A percentile compares a stretch with the other conserved stretches of the same genome.
phyloP scores from a whole-genome alignment of 1,140 invertebrate species.

The Maconellicoccus hirsutus region DNA sequence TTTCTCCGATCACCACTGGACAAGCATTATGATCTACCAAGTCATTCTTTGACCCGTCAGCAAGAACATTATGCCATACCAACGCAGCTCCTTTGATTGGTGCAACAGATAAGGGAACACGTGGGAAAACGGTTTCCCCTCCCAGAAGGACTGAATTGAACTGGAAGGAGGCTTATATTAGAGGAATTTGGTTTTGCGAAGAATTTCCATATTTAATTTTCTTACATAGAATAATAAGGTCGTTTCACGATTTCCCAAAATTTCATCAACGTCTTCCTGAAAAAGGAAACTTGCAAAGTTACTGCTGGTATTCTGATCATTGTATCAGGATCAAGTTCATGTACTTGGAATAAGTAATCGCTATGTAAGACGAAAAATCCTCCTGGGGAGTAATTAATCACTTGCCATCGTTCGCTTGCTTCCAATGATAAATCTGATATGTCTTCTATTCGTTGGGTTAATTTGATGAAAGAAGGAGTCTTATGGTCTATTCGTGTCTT shows the following conservation, averaged over 20 bases:
- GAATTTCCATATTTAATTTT: not conserved
- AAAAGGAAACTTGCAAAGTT: too few relatives aligned
- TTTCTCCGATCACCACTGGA: constrained; percentile 87
- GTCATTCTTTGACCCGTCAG: constrained; percentile 82
- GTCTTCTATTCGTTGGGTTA: too few relatives aligned
- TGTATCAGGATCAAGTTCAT: too few relatives aligned
- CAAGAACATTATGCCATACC: constrained; percentile 90
- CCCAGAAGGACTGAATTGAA: constrained; percentile 92
- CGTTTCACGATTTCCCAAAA: constrained; percentile 66
- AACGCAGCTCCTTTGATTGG: constrained; percentile 82
- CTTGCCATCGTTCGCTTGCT: too few relatives aligned
- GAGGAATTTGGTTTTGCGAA: too few relatives aligned
- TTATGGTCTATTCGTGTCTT: too few relatives aligned
- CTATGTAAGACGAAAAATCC: too few relatives aligned
- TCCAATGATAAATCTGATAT: too few relatives aligned
- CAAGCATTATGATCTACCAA: constrained; percentile 90
- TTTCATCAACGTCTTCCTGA: constrained; percentile 33
- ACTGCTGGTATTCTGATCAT: too few relatives aligned
- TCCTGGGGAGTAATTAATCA: too few relatives aligned
- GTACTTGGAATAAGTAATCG: too few relatives aligned
- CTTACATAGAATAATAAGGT: constrained; percentile 49
- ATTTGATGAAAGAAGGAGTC: too few relatives aligned
- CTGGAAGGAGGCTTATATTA: constrained; percentile 38
- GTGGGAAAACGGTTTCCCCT: constrained; percentile 88
- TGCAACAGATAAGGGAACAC: constrained; percentile 65